A percentile compares a stretch with the other conserved stretches of the same genome.
Evolutionary conservation across 2,797 vertebrate genomes (phyloP).

Genomic region (Chelon auratus): DNA sequence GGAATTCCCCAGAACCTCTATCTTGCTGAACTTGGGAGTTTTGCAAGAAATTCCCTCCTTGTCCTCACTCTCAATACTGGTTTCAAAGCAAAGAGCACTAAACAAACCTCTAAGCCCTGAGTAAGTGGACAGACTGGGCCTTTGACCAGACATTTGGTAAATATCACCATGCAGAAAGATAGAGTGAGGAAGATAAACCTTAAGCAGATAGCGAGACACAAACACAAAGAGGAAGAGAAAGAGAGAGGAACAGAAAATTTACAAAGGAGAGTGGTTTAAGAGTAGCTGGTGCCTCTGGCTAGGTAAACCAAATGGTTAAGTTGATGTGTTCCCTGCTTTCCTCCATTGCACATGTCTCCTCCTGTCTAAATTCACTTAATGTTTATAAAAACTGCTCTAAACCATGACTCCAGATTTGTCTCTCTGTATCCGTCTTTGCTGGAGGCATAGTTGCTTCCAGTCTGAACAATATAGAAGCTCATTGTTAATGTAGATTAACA

Average conservation of each 20-base stretch:
- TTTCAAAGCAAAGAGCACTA: slow-evolving; percentile 40
- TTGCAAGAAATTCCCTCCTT: slow-evolving; percentile 56
- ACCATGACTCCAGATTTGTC: slow-evolving; percentile 16
- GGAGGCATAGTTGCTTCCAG: slow-evolving; percentile 19
- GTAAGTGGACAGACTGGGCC: slow-evolving; percentile 42
- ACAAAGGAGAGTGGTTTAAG: slow-evolving; percentile 24
- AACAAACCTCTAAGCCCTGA: slow-evolving; percentile 41
- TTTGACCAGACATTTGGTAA: slow-evolving; percentile 60
- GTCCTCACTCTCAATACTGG: slow-evolving; percentile 23
- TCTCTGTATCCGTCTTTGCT: slow-evolving; percentile 5
- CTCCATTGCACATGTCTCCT: slow-evolving; percentile 7
- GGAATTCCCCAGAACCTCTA: slow-evolving; percentile 52
- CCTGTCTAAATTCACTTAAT: slow-evolving; percentile 12
- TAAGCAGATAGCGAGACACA: slow-evolving; percentile 32
- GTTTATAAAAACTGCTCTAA: not conserved
- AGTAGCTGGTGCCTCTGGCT: slow-evolving; percentile 26
- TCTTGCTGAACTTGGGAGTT: slow-evolving; percentile 40
- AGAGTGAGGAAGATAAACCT: slow-evolving; percentile 40
- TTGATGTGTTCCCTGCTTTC: slow-evolving; percentile 4
- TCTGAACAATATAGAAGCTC: slow-evolving; percentile 16
- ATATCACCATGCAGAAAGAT: slow-evolving; percentile 46
- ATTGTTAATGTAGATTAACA: slow-evolving; percentile 4
- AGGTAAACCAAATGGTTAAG: slow-evolving; percentile 12
- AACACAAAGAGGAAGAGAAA: slow-evolving; percentile 2
- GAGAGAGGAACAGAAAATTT: slow-evolving; percentile 14